Conservation (phyloP, 2,113 vertebrate genomes). For the Sminthopsis crassicaudata region DNA sequence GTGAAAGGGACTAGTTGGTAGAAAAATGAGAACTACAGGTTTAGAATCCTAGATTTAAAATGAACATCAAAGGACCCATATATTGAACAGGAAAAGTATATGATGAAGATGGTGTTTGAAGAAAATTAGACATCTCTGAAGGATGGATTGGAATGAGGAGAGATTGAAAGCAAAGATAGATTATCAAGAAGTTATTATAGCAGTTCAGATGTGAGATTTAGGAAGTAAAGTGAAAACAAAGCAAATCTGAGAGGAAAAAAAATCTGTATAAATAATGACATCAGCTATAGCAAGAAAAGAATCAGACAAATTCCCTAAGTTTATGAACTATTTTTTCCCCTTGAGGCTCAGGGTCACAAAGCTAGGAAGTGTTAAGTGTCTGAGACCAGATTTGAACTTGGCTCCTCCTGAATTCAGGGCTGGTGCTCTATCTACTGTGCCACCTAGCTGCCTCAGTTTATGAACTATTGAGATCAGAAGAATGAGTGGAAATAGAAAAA, state of each 20-base stretch:
- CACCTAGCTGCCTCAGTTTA: background rate
- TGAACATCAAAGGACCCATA: background rate
- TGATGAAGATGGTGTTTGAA: background rate
- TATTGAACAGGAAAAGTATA: background rate
- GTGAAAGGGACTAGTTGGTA: background rate
- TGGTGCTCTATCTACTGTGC: too few relatives aligned
- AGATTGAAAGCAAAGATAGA: background rate
- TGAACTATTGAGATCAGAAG: background rate
- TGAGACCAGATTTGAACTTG: too few relatives aligned
- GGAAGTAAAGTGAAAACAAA: background rate
- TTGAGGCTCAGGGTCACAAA: too few relatives aligned
- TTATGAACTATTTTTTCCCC: background rate
- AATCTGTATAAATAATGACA: background rate
- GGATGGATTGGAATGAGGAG: background rate
- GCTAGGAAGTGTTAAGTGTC: too few relatives aligned
- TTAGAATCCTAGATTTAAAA: background rate
- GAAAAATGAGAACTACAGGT: background rate
- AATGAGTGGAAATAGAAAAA: background rate
- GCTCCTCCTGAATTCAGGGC: too few relatives aligned
- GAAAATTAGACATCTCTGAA: background rate
- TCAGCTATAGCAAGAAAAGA: background rate
- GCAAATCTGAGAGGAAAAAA: background rate
- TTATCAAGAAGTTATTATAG: background rate
- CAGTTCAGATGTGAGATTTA: background rate
- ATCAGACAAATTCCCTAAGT: background rate